Conservation (phyloP, 1,140 invertebrate species). For the Trichoplusia ni region DNA sequence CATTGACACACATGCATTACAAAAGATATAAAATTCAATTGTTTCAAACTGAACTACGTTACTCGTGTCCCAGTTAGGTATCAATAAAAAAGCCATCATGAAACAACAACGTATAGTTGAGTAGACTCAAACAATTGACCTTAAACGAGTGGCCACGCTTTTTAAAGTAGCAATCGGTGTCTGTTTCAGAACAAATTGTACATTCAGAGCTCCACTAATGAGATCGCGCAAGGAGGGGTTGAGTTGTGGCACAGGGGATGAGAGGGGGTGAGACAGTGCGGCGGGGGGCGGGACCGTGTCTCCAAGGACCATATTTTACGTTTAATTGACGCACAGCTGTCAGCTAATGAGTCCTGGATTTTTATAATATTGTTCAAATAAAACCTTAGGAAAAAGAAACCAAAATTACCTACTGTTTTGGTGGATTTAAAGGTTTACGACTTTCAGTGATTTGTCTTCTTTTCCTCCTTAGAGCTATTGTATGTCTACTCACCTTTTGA, state of each 20-base stretch:
- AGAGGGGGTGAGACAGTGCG: slow-evolving; percentile 28
- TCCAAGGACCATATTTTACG: slow-evolving; percentile 74
- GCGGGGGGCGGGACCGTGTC: slow-evolving; percentile 38
- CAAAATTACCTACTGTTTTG: slow-evolving; percentile 3
- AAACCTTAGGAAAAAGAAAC: slow-evolving; percentile 26
- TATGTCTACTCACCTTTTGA: too few species aligned
- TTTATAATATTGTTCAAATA: slow-evolving; percentile 40
- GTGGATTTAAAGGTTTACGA: too few species aligned
- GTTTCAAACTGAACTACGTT: too few species aligned
- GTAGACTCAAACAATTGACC: slow-evolving; percentile 25
- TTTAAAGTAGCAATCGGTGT: slow-evolving; percentile 72
- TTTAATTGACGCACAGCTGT: slow-evolving; percentile 75
- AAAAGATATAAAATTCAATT: too few species aligned
- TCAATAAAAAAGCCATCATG: slow-evolving; percentile 7
- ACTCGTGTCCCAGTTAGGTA: not conserved
- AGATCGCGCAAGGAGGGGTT: slow-evolving; percentile 56
- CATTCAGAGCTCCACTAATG: slow-evolving; percentile 72
- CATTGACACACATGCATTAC: too few species aligned
- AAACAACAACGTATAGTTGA: slow-evolving; percentile 15
- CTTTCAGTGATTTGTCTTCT: too few species aligned
- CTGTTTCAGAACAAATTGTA: slow-evolving; percentile 76
- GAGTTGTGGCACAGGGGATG: slow-evolving; percentile 45
- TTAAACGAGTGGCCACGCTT: slow-evolving; percentile 63
- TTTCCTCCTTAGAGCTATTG: too few species aligned
- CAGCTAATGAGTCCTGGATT: slow-evolving; percentile 72